Evolutionary conservation across 2,113 vertebrate genomes (phyloP), one percentile per base, ranked within the genome.

Genomic region (Gavia stellata): DNA sequence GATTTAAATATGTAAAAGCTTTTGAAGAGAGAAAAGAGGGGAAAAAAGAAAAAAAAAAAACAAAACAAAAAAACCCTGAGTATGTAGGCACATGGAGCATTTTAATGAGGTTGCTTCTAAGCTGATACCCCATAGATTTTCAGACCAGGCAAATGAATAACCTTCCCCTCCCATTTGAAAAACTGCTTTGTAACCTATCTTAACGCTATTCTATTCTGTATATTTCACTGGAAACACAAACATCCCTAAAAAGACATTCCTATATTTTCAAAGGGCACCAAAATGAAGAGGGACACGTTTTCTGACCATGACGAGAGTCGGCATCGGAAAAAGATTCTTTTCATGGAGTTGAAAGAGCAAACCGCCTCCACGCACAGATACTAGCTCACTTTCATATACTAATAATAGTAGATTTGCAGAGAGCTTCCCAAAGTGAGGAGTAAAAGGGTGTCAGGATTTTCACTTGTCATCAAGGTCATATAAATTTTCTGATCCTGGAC

Each of bases 1-100:
- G 34, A 94, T 96, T 92, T 95, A 71, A 81, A 92, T 95, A 88
- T 92, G 87, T 50, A n/a, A 95, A 87, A 81, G 62, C 56, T 80
- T 94, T 96, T 82, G 55, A 95, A 95, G 59, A 85, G 19, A 53
- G 12, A 28, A 34, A 29, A 23, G 7, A 16, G 25, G 14, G 2
- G 3, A 15, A 19, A 10, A 7, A 61, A 49, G 13, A 10, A 7
- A 62, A 56, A 61, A 9, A 24, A n/a, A 14, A 31, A 25, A n/a
- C 53, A 40, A 17, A 20, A 31, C n/a, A 34, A 33, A 36, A 3
- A 47, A 42, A 67, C 68, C 19, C 56, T 66, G 81, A 88, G 28
- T n/a, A 58, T 86, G 87, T 52, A 91, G 50, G 44, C 47, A 77
- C 23, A 81, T 7, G 38, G 56, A 79, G 78, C 55, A 93, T 95